Conservation (phyloP, 2,797 vertebrate species). For the Lutjanus argentimaculatus region DNA sequence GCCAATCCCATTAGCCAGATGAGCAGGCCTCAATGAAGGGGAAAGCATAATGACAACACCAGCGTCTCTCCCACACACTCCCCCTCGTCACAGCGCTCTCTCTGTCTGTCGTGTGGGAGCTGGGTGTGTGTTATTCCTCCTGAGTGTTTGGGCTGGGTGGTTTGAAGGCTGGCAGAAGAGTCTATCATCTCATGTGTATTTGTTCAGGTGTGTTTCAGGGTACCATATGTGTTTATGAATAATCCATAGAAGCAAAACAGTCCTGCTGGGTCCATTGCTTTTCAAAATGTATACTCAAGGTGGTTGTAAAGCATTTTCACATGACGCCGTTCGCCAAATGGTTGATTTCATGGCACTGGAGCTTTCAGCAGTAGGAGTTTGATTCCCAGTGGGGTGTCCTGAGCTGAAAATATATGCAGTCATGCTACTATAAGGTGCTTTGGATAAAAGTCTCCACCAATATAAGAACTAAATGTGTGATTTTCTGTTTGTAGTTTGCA, state of each 20-base stretch:
- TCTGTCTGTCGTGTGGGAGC: slow-evolving; percentile 9
- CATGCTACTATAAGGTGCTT: slow-evolving; percentile 14
- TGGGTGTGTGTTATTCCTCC: slow-evolving; percentile 16
- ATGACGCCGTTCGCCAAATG: slow-evolving; percentile 45
- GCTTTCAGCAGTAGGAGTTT: slow-evolving; percentile 45
- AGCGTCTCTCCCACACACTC: slow-evolving; percentile 49
- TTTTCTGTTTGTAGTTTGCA: slow-evolving; percentile 26
- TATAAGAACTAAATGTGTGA: slow-evolving; percentile 1
- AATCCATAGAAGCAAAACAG: slow-evolving; percentile 30
- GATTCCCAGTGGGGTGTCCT: slow-evolving; percentile 45
- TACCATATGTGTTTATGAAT: background rate
- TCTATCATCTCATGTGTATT: slow-evolving; percentile 20
- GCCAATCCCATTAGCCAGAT: slow-evolving; percentile 85
- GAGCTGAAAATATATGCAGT: slow-evolving; percentile 28
- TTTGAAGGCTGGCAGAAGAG: slow-evolving; percentile 2
- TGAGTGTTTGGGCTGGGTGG: slow-evolving; percentile 25
- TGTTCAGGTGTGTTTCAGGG: slow-evolving; percentile 23
- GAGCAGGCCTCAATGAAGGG: slow-evolving; percentile 80
- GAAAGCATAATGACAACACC: slow-evolving; percentile 80
- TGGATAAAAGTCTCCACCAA: slow-evolving; percentile 14
- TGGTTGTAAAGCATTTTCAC: slow-evolving; percentile 35
- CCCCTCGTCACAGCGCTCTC: slow-evolving; percentile 10
- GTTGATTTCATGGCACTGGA: slow-evolving; percentile 51
- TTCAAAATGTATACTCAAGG: slow-evolving; percentile 19
- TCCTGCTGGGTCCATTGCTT: slow-evolving; percentile 36